Percentiles rank a stretch among this genome's conserved stretches.
Conservation (phyloP, 2,888 invertebrate genomes). For the Pristionchus japonicus region DNA sequence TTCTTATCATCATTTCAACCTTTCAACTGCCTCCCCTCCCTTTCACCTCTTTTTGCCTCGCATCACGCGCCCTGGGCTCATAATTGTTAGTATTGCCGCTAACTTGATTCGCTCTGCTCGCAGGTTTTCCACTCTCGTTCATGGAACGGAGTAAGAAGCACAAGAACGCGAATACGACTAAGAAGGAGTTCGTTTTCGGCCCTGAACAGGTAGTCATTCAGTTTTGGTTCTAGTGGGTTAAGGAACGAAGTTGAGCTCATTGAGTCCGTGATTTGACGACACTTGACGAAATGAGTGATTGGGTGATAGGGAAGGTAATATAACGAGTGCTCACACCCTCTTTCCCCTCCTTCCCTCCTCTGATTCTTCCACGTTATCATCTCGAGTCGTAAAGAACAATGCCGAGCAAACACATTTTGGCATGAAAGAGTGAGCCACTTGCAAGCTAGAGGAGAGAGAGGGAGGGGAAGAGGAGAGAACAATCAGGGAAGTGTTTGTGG, state of each 20-base stretch:
- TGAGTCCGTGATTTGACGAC: background rate
- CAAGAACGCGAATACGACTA: background rate
- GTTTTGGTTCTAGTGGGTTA: too few relatives aligned
- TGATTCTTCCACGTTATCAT: slow-evolving; percentile 36
- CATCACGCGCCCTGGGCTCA: background rate
- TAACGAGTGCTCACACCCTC: background rate
- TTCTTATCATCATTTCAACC: slow-evolving; percentile 33
- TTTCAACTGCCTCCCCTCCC: background rate
- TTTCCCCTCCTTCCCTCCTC: background rate
- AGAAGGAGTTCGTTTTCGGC: slow-evolving; percentile 40
- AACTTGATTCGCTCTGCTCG: background rate
- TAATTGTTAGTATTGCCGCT: slow-evolving; percentile 28
- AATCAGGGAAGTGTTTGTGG: background rate
- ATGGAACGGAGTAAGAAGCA: slow-evolving; percentile 45
- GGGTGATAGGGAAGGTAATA: background rate
- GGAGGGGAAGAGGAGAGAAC: slow-evolving; percentile 23
- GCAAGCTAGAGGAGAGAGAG: background rate
- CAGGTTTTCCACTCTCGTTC: slow-evolving; percentile 45
- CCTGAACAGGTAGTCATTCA: slow-evolving; percentile 10
- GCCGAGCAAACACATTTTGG: slow-evolving; percentile 35
- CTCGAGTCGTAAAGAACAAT: slow-evolving; percentile 32
- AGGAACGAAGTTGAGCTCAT: too few relatives aligned
- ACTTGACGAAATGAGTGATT: background rate
- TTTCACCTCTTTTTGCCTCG: background rate
- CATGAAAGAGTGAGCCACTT: background rate